phyloP scores from a whole-genome alignment of 37 sponge, comb jelly and placozoan genomes.

The Dysidea cf. avara region DNA sequence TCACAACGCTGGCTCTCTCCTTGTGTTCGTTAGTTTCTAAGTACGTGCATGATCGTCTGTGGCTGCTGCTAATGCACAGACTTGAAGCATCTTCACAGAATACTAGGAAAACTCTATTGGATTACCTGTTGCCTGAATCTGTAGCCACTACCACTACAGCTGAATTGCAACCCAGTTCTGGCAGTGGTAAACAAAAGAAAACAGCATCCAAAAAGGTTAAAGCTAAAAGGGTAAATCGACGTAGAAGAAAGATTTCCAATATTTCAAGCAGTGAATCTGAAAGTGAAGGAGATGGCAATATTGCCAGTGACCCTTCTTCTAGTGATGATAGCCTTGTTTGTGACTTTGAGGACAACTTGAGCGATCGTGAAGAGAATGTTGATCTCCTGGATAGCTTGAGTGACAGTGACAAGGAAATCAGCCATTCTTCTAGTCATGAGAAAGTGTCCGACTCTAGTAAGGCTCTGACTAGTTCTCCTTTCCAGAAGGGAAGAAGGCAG shows the following conservation, averaged over 20 bases:
- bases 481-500: neutral
- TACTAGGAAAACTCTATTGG: no score
- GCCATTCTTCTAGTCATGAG: slow-evolving; percentile 6
- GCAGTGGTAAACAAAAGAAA: no score
- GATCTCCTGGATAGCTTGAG: slow-evolving; percentile 50
- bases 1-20: slow-evolving; percentile 76
- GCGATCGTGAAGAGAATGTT: slow-evolving; percentile 17
- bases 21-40: slow-evolving; percentile 62
- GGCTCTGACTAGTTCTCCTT: no score
- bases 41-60: slow-evolving; percentile 3
- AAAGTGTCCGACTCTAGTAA: neutral
- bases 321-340: slow-evolving; percentile 25
- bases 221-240: neutral
- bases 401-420: slow-evolving; percentile 4
- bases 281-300: slow-evolving; percentile 1
- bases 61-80: neutral
- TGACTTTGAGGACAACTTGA: slow-evolving; percentile 15
- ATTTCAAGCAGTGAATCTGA: slow-evolving; percentile 13
- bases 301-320: neutral
- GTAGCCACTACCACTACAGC: no score
- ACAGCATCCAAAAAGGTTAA: neutral
- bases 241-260: slow-evolving; percentile 18
- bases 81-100: no score
- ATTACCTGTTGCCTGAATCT: no score
- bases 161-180: no score